These are phyloP conservation scores for Cisticola juncidis DNA, from an alignment of 2,113 vertebrate species.

Conservation along the genomic window DNA sequence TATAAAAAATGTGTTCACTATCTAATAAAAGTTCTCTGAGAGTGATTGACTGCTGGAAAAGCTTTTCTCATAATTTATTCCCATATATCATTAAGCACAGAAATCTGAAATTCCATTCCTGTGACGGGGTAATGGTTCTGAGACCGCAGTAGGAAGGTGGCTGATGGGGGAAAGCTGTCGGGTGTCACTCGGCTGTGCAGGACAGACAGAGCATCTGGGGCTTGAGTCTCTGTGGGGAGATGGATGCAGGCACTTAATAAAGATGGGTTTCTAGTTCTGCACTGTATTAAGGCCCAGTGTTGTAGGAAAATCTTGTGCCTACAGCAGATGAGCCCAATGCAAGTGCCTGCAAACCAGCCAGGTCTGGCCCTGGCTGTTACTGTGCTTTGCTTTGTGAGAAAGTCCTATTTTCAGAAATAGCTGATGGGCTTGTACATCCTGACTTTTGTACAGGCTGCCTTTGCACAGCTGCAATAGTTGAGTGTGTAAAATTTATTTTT, in stretches of 20 bases:
- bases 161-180: neutral
- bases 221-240: neutral
- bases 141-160: rapidly evolving
- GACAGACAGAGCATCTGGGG: neutral
- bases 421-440: neutral
- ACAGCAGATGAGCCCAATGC: rapidly evolving
- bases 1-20: neutral
- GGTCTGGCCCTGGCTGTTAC: neutral
- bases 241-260: neutral
- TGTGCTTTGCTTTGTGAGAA: neutral
- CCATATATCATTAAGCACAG: neutral
- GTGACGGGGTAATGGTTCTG: neutral
- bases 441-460: neutral
- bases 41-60: neutral
- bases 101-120: neutral
- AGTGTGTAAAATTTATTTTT: neutral
- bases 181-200: neutral
- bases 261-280: neutral
- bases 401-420: neutral
- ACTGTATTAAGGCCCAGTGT: rapidly evolving
- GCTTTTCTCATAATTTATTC: neutral
- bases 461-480: neutral
- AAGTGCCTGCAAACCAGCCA: neutral
- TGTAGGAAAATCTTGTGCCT: neutral
- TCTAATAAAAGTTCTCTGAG: neutral